A percentile compares a stretch with the other conserved stretches of the same genome.
Evolutionary conservation across 2,797 vertebrate genomes (phyloP).

Genomic region (Pseudochaenichthys georgianus): DNA sequence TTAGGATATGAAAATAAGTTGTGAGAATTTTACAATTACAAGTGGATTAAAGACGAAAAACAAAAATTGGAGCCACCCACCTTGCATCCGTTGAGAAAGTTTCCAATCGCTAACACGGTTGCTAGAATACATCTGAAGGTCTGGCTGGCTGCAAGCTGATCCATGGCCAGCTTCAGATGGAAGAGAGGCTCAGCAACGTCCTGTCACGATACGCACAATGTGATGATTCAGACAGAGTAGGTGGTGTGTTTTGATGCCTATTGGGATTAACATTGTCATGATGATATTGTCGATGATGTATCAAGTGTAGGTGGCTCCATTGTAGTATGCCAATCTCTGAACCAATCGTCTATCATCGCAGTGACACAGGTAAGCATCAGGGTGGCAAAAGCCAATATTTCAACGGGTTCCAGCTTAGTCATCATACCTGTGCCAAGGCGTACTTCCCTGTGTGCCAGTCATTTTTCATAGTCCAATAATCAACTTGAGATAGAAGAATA

Average conservation of each 20-base stretch:
- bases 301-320: background rate
- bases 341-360: no score
- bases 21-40: background rate
- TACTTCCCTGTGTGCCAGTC: no score
- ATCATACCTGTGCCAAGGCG: no score
- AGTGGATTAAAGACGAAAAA: background rate
- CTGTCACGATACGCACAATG: conserved; percentile 55
- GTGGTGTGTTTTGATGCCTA: background rate
- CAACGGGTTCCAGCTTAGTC: no score
- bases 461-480: no score
- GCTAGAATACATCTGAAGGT: conserved; percentile 85
- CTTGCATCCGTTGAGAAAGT: conserved; percentile 87
- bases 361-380: no score
- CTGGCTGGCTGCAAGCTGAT: conserved; percentile 82
- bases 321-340: background rate
- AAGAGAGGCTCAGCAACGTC: conserved; percentile 87
- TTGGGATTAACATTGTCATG: background rate
- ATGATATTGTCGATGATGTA: background rate
- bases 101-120: conserved; percentile 85
- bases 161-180: conserved; percentile 86
- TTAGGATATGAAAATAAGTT: conserved; percentile 29
- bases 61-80: conserved; percentile 52
- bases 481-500: no score
- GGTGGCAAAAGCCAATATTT: no score
- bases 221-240: conserved; percentile 8